These are phyloP conservation scores for Grammomys dolichurus DNA, from an alignment of 2,113 vertebrate species.

Conservation along the genomic window DNA sequence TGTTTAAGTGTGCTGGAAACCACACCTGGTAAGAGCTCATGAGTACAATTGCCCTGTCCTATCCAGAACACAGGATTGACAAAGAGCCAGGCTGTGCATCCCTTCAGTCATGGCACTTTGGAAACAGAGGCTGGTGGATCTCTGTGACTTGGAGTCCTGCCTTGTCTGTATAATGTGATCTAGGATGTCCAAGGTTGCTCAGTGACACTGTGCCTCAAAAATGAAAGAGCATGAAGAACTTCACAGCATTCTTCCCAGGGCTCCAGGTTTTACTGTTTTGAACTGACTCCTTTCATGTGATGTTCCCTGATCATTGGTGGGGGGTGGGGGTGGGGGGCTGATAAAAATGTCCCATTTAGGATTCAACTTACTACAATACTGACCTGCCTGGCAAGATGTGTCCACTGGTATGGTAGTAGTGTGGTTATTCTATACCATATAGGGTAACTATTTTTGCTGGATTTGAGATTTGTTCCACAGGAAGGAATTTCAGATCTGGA, in stretches of 20 bases:
- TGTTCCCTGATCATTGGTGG: too few relatives aligned
- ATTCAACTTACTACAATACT: too few relatives aligned
- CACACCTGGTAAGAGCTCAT: background rate
- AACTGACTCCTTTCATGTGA: background rate
- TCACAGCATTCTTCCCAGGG: background rate
- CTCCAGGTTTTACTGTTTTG: background rate
- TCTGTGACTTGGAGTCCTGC: too few relatives aligned
- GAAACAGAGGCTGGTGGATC: background rate
- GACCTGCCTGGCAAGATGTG: background rate
- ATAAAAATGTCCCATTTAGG: background rate
- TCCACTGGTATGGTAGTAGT: too few relatives aligned
- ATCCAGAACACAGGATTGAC: background rate
- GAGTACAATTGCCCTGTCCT: background rate
- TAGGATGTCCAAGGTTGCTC: background rate
- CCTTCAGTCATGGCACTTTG: background rate
- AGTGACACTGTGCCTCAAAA: background rate
- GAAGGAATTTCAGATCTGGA: background rate
- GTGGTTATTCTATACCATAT: background rate
- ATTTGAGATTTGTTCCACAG: background rate
- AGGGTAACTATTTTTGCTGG: background rate
- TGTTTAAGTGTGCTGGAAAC: background rate
- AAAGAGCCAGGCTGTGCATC: background rate
- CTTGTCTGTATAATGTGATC: background rate
- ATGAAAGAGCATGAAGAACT: background rate
- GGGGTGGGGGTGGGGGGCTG: accelerated